Conservation (phyloP, 2,888 invertebrate species). For the Nomada ruficornis region DNA sequence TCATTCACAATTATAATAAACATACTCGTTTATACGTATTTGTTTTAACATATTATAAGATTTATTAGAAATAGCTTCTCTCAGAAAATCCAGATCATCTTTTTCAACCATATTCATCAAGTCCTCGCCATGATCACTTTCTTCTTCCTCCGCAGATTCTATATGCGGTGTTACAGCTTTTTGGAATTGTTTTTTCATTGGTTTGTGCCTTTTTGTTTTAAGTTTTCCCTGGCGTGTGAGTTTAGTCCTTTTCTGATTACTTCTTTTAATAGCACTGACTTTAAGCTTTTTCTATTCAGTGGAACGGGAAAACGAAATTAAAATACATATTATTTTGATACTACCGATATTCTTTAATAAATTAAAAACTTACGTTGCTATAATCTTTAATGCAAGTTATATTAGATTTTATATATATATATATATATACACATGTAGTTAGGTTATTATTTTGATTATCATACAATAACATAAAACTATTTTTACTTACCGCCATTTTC, state of each 20-base stretch:
- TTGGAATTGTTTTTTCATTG: constrained; percentile 80
- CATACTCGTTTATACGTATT: constrained; percentile 78
- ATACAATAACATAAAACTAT: constrained; percentile 4
- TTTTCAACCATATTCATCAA: constrained; percentile 86
- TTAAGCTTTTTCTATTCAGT: constrained; percentile 85
- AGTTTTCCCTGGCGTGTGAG: constrained; percentile 82
- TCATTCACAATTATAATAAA: constrained; percentile 7
- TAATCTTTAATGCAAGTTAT: background rate
- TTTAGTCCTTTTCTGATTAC: constrained; percentile 83
- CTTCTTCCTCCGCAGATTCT: constrained; percentile 81
- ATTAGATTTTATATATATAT: background rate
- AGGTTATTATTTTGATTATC: constrained; percentile 30
- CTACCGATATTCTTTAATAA: background rate
- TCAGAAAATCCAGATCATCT: constrained; percentile 86
- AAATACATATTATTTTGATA: constrained; percentile 1
- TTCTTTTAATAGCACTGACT: constrained; percentile 82
- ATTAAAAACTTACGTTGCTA: background rate
- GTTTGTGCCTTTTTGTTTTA: constrained; percentile 79
- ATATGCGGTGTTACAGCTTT: constrained; percentile 62
- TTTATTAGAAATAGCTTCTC: constrained; percentile 84
- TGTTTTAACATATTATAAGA: constrained; percentile 85
- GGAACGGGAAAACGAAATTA: constrained; percentile 12
- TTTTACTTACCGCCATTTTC: constrained; percentile 48
- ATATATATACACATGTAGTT: background rate
- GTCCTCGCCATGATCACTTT: constrained; percentile 85